Percentiles rank a stretch among this genome's conserved stretches.
These are phyloP conservation scores for Papilio polytes DNA, from an alignment of 1,140 invertebrate species.

Conservation along the genomic window DNA sequence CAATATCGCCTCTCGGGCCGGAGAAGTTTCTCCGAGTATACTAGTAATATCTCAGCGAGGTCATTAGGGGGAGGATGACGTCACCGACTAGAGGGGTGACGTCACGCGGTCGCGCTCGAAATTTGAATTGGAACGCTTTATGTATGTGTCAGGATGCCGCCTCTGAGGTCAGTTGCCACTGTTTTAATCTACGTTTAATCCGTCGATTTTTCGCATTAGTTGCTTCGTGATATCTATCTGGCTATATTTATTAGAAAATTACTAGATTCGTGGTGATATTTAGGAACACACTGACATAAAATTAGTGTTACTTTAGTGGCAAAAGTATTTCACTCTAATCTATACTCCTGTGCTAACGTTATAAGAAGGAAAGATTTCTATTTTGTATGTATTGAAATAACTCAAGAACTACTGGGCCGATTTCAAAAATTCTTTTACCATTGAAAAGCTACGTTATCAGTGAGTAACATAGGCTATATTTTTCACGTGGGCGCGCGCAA, in stretches of 20 bases:
- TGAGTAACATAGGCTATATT: too few relatives aligned
- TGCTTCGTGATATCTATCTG: too few relatives aligned
- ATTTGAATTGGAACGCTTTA: conserved; percentile 57
- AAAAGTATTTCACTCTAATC: too few relatives aligned
- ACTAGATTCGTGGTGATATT: too few relatives aligned
- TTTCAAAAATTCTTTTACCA: too few relatives aligned
- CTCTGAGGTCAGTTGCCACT: conserved; percentile 1
- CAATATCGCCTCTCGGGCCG: not conserved
- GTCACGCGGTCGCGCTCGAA: conserved; percentile 40
- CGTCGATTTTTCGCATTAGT: not conserved
- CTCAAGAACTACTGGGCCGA: too few relatives aligned
- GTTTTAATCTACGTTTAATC: conserved; percentile 39
- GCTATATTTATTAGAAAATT: not conserved
- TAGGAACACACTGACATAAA: too few relatives aligned
- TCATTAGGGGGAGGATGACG: conserved; percentile 52
- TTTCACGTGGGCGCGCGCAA: too few relatives aligned
- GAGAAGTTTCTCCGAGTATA: not conserved
- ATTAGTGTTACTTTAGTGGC: too few relatives aligned
- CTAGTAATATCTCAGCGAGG: conserved; percentile 44
- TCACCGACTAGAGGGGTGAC: conserved; percentile 40
- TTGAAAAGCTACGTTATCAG: too few relatives aligned
- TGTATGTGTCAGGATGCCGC: conserved; percentile 46
- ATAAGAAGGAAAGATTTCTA: not conserved
- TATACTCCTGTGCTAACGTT: not conserved
- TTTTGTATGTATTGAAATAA: too few relatives aligned